Evolutionary conservation across 2,113 vertebrate species (phyloP).

Genomic region (Octodon degus): DNA sequence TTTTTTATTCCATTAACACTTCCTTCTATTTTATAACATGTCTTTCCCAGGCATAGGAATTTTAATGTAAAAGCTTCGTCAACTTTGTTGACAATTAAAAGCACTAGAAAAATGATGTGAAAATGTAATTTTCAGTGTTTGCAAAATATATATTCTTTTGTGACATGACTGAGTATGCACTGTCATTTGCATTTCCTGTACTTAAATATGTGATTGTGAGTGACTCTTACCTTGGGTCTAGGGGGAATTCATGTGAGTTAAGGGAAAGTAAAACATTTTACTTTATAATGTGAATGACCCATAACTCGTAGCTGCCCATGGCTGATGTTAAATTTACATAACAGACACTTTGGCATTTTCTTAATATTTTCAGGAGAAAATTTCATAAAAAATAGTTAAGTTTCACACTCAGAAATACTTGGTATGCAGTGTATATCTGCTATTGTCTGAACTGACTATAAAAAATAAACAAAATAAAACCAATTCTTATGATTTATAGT

Average conservation of each 20-base stretch:
- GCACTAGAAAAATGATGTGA: conserved; percentile 5
- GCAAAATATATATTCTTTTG: conserved; percentile 5
- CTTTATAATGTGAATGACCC: conserved; percentile 79
- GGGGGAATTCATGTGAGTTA: conserved; percentile 73
- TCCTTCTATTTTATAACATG: background rate
- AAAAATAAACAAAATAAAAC: conserved; percentile 71
- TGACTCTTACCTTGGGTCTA: conserved; percentile 64
- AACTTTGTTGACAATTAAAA: conserved; percentile 36
- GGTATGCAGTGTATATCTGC: conserved; percentile 31
- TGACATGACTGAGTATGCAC: background rate
- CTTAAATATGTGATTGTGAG: conserved; percentile 63
- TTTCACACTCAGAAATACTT: conserved; percentile 57
- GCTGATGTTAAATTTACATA: conserved; percentile 81
- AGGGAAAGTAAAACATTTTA: conserved; percentile 74
- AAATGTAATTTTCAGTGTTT: conserved; percentile 61
- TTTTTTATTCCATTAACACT: conserved; percentile 15
- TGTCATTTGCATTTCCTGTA: conserved; percentile 66
- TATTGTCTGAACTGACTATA: conserved; percentile 54
- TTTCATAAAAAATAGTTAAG: conserved; percentile 49
- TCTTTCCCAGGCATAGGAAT: background rate
- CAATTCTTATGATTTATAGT: conserved; percentile 64
- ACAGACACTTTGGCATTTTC: conserved; percentile 70
- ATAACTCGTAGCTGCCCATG: conserved; percentile 72
- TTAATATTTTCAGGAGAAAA: conserved; percentile 67
- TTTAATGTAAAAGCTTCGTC: conserved; percentile 46